phyloP scores from a whole-genome alignment of 2,797 vertebrate species.

The Capromys pilorides region DNA sequence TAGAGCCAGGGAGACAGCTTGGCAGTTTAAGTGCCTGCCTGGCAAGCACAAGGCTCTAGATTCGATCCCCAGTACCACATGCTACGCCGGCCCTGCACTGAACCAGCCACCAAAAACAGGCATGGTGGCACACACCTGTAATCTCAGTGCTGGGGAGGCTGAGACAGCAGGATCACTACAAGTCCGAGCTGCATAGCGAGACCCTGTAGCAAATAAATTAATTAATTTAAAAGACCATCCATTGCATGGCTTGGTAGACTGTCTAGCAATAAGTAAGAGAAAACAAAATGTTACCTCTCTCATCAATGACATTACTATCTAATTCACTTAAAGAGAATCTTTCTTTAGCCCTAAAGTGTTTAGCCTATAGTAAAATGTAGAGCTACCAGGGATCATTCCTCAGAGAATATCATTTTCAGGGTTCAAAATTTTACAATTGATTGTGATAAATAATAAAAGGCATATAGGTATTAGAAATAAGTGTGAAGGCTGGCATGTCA shows the following conservation, averaged over 20 bases:
- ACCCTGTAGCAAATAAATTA: too few relatives aligned
- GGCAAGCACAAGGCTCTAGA: too few relatives aligned
- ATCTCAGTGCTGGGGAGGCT: too few relatives aligned
- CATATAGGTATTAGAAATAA: not conserved
- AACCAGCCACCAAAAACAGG: too few relatives aligned
- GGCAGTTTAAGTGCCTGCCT: too few relatives aligned
- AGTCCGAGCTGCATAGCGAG: too few relatives aligned
- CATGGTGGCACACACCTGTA: too few relatives aligned
- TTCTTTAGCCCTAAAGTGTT: not conserved
- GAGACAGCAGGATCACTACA: too few relatives aligned
- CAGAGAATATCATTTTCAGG: not conserved
- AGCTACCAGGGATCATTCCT: not conserved
- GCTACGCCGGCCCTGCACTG: too few relatives aligned
- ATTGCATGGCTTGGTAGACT: not conserved
- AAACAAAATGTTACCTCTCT: not conserved
- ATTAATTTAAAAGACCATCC: not conserved
- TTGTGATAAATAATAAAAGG: not conserved
- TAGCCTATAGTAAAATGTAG: constrained; percentile 19
- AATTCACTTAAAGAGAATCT: not conserved
- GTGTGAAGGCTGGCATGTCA: not conserved
- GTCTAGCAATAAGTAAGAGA: not conserved
- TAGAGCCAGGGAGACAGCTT: too few relatives aligned
- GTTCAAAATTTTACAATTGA: constrained; percentile 4
- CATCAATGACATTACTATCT: not conserved
- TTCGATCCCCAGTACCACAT: too few relatives aligned